Percentiles rank a stretch among this genome's conserved stretches.
Evolutionary conservation across 1,140 invertebrate genomes (phyloP).

Genomic region (Trichogramma pretiosum): DNA sequence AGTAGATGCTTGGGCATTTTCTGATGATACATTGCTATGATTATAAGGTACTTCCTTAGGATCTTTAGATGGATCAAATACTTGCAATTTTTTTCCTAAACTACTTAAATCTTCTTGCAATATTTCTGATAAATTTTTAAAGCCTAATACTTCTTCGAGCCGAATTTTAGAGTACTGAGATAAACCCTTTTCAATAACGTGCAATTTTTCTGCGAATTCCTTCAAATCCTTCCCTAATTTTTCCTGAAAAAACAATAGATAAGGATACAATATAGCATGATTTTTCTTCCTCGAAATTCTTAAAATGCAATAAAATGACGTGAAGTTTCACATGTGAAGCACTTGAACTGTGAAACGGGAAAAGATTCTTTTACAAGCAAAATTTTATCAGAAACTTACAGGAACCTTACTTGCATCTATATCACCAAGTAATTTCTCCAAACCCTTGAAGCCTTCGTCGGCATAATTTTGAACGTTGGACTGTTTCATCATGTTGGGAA

Average conservation of each 20-base stretch:
- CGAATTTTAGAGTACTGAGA: slow-evolving; percentile 29
- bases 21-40: not conserved
- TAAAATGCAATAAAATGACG: not conserved
- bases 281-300: not conserved
- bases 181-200: slow-evolving; percentile 36
- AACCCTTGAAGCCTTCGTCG: slow-evolving; percentile 25
- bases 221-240: slow-evolving; percentile 27
- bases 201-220: slow-evolving; percentile 30
- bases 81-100: slow-evolving; percentile 26
- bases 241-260: slow-evolving; percentile 24
- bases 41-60: slow-evolving; percentile 29
- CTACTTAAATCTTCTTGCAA: slow-evolving; percentile 8
- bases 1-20: not conserved
- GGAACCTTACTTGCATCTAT: slow-evolving; percentile 41
- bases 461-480: slow-evolving; percentile 27
- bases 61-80: slow-evolving; percentile 36
- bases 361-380: no score
- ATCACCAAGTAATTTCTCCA: slow-evolving; percentile 26
- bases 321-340: not conserved
- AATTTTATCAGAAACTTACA: slow-evolving; percentile 38
- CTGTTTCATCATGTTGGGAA: slow-evolving; percentile 28
- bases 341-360: no score
- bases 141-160: slow-evolving; percentile 23
- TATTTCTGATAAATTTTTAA: slow-evolving; percentile 13
- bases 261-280: not conserved